These are phyloP conservation scores for Rallus limicola DNA, from an alignment of 2,113 vertebrate genomes.

Conservation along the genomic window DNA sequence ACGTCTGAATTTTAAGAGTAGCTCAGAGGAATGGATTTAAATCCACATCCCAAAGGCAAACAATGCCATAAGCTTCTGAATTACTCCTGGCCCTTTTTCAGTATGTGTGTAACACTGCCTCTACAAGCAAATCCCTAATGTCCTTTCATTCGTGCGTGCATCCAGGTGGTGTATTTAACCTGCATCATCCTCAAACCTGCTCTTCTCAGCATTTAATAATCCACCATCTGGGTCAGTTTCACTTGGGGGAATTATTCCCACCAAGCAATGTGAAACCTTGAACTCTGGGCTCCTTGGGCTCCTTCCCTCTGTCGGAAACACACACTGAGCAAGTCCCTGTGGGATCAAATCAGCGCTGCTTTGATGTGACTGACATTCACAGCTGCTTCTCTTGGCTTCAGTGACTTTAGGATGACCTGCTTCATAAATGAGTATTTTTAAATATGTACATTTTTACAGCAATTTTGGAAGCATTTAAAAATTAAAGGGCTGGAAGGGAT, in stretches of 20 bases:
- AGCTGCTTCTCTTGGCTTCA: not conserved
- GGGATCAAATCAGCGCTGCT: not conserved
- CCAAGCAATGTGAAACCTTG: not conserved
- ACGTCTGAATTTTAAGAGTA: slow-evolving; percentile 3
- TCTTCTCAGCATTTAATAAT: slow-evolving; percentile 15
- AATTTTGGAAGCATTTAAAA: not conserved
- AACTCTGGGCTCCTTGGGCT: not conserved
- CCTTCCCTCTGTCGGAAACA: not conserved
- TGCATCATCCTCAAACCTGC: slow-evolving; percentile 1
- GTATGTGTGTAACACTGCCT: not conserved
- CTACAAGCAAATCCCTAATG: not conserved
- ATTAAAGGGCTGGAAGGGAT: too few species aligned
- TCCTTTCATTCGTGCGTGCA: not conserved
- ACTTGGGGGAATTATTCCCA: not conserved
- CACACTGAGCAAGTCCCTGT: not conserved
- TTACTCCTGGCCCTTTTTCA: not conserved
- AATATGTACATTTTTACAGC: not conserved
- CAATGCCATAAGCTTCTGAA: not conserved
- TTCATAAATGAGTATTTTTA: not conserved
- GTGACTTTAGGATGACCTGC: not conserved
- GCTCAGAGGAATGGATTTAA: slow-evolving; percentile 16
- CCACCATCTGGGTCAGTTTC: slow-evolving; percentile 2
- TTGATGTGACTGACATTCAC: not conserved
- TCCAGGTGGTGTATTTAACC: slow-evolving; percentile 34
- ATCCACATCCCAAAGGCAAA: slow-evolving; percentile 7